Evolutionary conservation across 2,113 vertebrate species (phyloP), one percentile per base, ranked within the genome.

Genomic region (Orthonyx spaldingii): DNA sequence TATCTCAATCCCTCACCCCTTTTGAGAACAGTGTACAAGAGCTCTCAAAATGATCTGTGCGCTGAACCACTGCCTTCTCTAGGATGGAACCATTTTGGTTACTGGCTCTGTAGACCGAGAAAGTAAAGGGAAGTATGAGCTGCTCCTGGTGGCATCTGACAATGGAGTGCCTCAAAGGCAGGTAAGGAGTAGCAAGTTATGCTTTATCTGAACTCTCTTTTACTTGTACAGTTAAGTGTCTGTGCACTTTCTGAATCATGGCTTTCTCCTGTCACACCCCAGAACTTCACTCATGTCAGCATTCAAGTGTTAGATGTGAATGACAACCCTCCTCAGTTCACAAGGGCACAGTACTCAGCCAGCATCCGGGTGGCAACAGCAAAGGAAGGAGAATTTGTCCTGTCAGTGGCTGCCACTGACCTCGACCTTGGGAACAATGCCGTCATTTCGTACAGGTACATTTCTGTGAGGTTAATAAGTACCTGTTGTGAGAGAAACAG

Each of bases 31-130:
- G 8, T 56, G 27, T 41, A 16, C 21, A 53, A 33, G 28, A 49
- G 16, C 13, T 69, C 39, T 69, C 15, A 6, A 49, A 35, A 28
- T 55, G 39, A 64, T 39, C 18, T 2, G 3, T 74, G 65, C 20
- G 3, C 5, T 77, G 50, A 91, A 50, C 78, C 13, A 4, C 83
- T 87, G 14, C 19, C 32, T 68, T 87, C 63, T 94, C 49, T 84
- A 98, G 98, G 96, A 98, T 42, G 98, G 98, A 81, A 98, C 27
- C 4, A 33, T 98, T 83, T 74, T 96, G 71, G 96, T 87, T 55
- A 92, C 96, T 3, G 94, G 95, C 11, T 32, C 85, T 16, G 74
- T 99, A 53, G 98, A 98, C 89, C 97, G 98, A 65, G 98, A 99
- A 91, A 86, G 27, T 5, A 98, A 87, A 77, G 98, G 98, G 2